These are phyloP conservation scores for Cremastinae sp. DNA, from an alignment of 2,888 invertebrate genomes.

Conservation along the genomic window DNA sequence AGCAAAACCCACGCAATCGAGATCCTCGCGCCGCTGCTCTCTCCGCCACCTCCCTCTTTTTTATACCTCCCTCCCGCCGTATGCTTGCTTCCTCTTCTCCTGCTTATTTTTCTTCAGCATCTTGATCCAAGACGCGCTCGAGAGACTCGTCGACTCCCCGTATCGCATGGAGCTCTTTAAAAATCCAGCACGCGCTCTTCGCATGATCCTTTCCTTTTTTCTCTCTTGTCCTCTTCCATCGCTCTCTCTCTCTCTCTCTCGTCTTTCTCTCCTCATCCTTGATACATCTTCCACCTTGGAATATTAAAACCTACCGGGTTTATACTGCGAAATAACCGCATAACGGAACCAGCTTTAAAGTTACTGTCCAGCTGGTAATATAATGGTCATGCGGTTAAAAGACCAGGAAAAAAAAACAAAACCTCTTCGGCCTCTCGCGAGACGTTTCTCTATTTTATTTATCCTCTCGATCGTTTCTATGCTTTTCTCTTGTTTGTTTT, in stretches of 20 bases:
- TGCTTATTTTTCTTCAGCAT: constrained; percentile 63
- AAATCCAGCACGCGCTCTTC: constrained; percentile 67
- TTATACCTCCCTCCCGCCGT: too few species aligned
- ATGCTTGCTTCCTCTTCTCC: background rate
- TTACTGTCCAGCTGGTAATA: constrained; percentile 33
- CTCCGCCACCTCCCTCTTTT: background rate
- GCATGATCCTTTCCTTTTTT: constrained; percentile 34
- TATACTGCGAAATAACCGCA: constrained; percentile 38
- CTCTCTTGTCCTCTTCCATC: background rate
- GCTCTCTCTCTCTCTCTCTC: constrained; percentile 5
- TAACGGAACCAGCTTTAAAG: constrained; percentile 46
- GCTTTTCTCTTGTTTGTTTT: too few species aligned
- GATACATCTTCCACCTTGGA: constrained; percentile 15
- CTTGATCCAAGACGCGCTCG: too few species aligned
- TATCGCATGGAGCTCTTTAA: constrained; percentile 68
- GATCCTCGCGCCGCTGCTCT: constrained; percentile 6
- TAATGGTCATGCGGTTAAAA: too few species aligned
- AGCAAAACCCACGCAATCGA: constrained; percentile 52
- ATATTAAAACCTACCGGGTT: constrained; percentile 45
- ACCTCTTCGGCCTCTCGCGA: too few species aligned
- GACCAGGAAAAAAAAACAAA: too few species aligned
- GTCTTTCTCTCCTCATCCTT: constrained; percentile 5
- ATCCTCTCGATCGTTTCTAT: too few species aligned
- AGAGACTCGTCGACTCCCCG: too few species aligned
- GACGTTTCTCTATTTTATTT: too few species aligned